phyloP scores from a whole-genome alignment of 2,888 invertebrate genomes.

The Corbicula japonica region DNA sequence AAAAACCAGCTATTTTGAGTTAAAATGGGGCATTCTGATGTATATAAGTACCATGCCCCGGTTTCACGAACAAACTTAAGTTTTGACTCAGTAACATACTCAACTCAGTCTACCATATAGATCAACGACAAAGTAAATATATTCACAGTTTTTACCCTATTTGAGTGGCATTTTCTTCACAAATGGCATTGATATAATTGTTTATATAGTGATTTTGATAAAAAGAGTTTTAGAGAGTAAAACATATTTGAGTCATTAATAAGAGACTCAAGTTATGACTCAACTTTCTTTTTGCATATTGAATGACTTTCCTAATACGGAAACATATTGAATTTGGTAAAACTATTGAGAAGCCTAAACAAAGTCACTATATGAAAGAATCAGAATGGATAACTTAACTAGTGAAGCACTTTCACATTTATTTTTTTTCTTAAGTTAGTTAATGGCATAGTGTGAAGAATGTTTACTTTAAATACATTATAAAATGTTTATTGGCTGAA shows the following conservation, averaged over 20 bases:
- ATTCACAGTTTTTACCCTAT: conserved; percentile 13
- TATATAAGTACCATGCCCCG: not conserved
- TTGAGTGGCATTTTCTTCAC: conserved; percentile 13
- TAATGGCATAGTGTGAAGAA: too few relatives aligned
- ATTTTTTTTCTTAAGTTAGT: too few relatives aligned
- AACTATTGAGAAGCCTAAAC: conserved; percentile 13
- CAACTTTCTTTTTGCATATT: conserved; percentile 13
- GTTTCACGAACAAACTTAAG: conserved; percentile 9
- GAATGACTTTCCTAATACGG: too few relatives aligned
- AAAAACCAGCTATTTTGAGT: not conserved
- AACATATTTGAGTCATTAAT: conserved; percentile 15
- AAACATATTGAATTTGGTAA: conserved; percentile 15
- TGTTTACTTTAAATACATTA: too few relatives aligned
- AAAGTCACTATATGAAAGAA: conserved; percentile 15
- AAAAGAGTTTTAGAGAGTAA: conserved; percentile 15
- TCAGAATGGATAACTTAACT: conserved; percentile 15
- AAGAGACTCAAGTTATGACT: conserved; percentile 15
- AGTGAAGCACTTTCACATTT: too few relatives aligned
- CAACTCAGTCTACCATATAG: conserved; percentile 11
- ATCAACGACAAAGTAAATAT: too few relatives aligned
- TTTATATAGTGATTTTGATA: conserved; percentile 12
- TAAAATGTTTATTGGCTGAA: too few relatives aligned
- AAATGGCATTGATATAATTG: conserved; percentile 10
- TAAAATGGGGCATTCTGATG: conserved; percentile 11
- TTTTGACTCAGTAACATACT: too few relatives aligned